Conservation (phyloP, 2,113 vertebrate species). For the Petrocephalus microphthalmus region DNA sequence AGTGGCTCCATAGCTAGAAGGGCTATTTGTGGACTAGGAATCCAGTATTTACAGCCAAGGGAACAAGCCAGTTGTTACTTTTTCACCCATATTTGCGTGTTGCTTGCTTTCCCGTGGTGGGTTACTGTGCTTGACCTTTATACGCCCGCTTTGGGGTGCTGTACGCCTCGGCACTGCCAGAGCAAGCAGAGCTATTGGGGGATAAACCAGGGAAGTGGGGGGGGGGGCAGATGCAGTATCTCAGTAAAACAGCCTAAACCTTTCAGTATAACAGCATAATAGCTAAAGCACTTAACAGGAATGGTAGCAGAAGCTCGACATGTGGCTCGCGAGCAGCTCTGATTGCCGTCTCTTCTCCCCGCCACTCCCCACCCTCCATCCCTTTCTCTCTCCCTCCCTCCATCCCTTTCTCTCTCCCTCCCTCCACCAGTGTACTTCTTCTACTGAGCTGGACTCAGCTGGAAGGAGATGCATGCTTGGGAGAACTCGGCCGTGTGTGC, state of each 20-base stretch:
- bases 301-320: not conserved
- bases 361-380: not conserved
- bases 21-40: not conserved
- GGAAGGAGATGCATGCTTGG: slow-evolving; percentile 16
- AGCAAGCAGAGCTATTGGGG: not conserved
- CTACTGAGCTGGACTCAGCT: slow-evolving; percentile 49
- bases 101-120: not conserved
- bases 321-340: not conserved
- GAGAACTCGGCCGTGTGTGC: not conserved
- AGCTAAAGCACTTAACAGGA: not conserved
- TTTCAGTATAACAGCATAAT: not conserved
- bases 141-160: not conserved
- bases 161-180: not conserved
- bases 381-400: not conserved
- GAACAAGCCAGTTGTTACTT: not conserved
- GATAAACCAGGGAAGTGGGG: not conserved
- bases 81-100: not conserved
- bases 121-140: not conserved
- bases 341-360: not conserved
- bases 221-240: not conserved
- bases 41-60: not conserved
- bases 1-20: not conserved
- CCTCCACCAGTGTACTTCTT: slow-evolving; percentile 63
- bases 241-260: not conserved
- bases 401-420: not conserved